Conservation (phyloP, 2,797 vertebrate species). For the Molossus molossus region DNA sequence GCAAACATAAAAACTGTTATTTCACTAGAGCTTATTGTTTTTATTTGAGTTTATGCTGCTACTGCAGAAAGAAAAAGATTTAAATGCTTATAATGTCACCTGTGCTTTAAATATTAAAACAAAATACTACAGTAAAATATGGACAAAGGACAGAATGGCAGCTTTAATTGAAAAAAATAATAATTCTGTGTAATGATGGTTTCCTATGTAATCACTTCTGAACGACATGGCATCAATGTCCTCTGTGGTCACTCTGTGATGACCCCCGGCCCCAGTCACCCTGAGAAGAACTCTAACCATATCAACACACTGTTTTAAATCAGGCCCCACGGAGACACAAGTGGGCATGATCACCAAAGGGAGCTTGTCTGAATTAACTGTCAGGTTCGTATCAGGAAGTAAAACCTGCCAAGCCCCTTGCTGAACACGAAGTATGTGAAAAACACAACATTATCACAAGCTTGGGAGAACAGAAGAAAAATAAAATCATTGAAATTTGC, state of each 20-base stretch:
- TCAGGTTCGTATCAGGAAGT: background rate
- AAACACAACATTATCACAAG: background rate
- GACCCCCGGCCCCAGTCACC: background rate
- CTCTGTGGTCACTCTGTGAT: no score
- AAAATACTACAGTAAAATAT: background rate
- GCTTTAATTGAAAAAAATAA: background rate
- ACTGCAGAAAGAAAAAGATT: background rate
- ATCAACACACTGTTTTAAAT: background rate
- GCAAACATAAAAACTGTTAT: background rate
- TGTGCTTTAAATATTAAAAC: background rate
- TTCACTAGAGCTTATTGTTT: background rate
- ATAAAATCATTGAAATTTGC: background rate
- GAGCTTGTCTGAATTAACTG: background rate
- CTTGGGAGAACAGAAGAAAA: background rate
- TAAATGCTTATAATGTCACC: background rate
- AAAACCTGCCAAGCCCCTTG: background rate
- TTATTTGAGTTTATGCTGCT: background rate
- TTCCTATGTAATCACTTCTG: background rate
- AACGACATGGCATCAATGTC: background rate
- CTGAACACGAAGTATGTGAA: background rate
- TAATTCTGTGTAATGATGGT: background rate
- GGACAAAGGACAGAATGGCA: background rate
- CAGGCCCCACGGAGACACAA: background rate
- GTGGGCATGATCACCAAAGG: rapidly evolving
- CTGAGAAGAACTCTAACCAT: background rate